Conservation (phyloP, 2,888 invertebrate species). For the Microctonus aethiopoides region DNA sequence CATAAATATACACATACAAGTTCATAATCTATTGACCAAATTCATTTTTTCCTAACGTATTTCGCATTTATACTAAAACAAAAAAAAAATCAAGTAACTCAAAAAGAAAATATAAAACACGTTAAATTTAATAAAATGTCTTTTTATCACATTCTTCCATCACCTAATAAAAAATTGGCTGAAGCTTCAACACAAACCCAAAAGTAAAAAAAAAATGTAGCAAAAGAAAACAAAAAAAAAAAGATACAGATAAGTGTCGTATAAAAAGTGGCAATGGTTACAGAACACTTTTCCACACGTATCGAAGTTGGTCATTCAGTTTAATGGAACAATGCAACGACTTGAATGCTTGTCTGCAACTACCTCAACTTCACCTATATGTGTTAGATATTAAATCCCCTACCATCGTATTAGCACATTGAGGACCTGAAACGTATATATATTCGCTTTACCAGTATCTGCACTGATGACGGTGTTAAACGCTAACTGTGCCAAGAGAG, state of each 20-base stretch:
- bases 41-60: not conserved
- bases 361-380: not conserved
- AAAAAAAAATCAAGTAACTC: too few species aligned
- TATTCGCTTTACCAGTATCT: not conserved
- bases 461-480: constrained; percentile 39
- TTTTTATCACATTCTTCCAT: constrained; percentile 18
- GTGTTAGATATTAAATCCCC: not conserved
- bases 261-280: not conserved
- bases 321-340: constrained; percentile 22
- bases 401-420: not conserved
- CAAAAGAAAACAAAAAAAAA: too few species aligned
- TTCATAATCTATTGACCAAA: not conserved
- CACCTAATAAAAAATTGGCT: constrained; percentile 7
- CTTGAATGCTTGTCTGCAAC: not conserved
- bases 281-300: not conserved
- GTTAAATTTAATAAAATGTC: too few species aligned
- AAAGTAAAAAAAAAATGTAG: not conserved
- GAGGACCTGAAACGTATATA: not conserved
- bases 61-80: not conserved
- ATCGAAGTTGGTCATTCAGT: constrained; percentile 6
- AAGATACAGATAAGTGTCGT: not conserved
- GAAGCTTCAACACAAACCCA: not conserved
- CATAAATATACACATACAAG: not conserved
- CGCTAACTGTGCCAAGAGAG: not conserved
- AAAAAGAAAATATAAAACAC: not conserved